phyloP scores from a whole-genome alignment of 2,113 vertebrate species.

The Chascanopsetta lugubris region DNA sequence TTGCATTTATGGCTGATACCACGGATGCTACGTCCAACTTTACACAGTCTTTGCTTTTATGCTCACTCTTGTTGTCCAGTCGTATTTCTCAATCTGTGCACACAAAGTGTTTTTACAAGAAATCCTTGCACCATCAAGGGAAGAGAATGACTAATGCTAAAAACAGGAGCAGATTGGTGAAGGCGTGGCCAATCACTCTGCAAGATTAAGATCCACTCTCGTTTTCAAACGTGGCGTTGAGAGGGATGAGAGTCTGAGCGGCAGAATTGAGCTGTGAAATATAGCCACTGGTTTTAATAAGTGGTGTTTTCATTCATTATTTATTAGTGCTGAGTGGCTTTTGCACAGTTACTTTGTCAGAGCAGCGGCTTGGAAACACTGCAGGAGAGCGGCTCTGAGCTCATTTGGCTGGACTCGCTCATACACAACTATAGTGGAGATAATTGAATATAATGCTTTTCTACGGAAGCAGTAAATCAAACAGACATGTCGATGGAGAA shows the following conservation, averaged over 20 bases:
- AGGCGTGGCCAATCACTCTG: neutral
- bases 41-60: too few relatives aligned
- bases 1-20: too few relatives aligned
- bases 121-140: neutral
- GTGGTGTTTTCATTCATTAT: slow-evolving; percentile 1
- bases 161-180: neutral
- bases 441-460: neutral
- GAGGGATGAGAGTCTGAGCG: neutral
- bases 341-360: neutral
- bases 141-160: neutral
- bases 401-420: neutral
- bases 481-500: neutral
- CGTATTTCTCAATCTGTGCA: too few relatives aligned
- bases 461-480: neutral
- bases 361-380: neutral
- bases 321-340: slow-evolving; percentile 2
- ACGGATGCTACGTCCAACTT: too few relatives aligned
- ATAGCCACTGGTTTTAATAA: neutral
- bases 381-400: neutral
- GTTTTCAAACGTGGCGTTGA: neutral
- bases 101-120: neutral
- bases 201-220: slow-evolving; percentile 1
- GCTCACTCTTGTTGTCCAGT: too few relatives aligned
- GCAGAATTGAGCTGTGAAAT: neutral
- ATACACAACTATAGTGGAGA: neutral